Evolutionary conservation across 2,113 vertebrate species (phyloP), one percentile per base, ranked within the genome.

Genomic region (Pongo pygmaeus): DNA sequence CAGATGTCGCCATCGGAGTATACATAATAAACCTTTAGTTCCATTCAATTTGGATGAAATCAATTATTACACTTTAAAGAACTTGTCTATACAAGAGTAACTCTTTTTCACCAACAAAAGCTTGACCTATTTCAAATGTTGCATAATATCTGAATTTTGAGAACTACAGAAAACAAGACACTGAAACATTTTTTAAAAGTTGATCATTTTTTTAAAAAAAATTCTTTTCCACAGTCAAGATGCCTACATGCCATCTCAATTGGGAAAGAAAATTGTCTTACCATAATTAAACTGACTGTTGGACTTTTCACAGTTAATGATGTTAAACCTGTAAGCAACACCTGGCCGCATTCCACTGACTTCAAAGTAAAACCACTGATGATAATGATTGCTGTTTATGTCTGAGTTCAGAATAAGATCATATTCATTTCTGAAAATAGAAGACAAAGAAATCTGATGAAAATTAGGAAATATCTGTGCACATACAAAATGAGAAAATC

Each of bases 321-420:
- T 99, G 99, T 99, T 99, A 99, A 99, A 99, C 69, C 99, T 99
- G 96, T 99, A 99, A 84, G 98, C 98, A 74, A 98, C 93, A 64
- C 99, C 99, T 30, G 99, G 99, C 17, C 99, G 99, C 99, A 99
- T 99, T 97, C 99, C 99, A 97, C 99, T 99, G 98, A 99, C 99
- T 99, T 99, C 99, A 97, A 99, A 99, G 98, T 99, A 99, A 98
- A 99, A 99, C 99, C 99, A 99, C 93, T 99, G 99, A 97, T 99
- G 99, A 98, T 99, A 99, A 98, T 99, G 99, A 98, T 99, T 99
- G 98, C 99, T 99, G 98, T 99, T 99, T 99, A 99, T 99, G 98
- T 99, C 99, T 0, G 99, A 99, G 98, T 99, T 99, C 98, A 99
- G 98, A 98, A 99, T 99, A 94, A 99, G 99, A 98, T 99, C 99